Base-by-base conservation (phyloP, 2,888 invertebrate species). In the Nomada goodeniana region DNA sequence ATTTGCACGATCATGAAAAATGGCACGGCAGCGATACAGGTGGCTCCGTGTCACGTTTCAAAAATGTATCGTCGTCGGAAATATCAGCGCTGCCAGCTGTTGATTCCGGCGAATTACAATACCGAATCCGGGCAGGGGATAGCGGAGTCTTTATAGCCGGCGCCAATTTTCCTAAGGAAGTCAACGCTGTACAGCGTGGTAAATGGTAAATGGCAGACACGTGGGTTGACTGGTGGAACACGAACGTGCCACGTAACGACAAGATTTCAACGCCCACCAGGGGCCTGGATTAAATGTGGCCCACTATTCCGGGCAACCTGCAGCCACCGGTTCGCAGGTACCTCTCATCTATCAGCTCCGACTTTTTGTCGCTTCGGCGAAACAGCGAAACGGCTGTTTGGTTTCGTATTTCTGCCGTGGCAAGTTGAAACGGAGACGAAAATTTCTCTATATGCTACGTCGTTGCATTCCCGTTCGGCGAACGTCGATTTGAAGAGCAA, bases 191-290 rank as follows among this genome's bases (percentile, higher is more conserved):
- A 36, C 36, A 15, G 15, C 47, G 47, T 42, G 73, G 76, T 78
- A 83, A 83, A 82, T 71, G 82, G 79, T 71, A 79, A 81, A 81
- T 79, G 78, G 74, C 60, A 36, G 42, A 65, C 71, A 79, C 82
- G 82, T 79, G 75, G 82, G 79, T 55, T 47, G 82, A 81, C 79
- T 55, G 44, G 82, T 26, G 81, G 70, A 77, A 78, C 77, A 59
- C 59, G 82, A 80, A 76, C 64, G 80, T 72, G 71, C 59, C 83
- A 60, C 83, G 82, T 76, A 79, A 79, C 83, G 83, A 79, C 79
- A 64, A 75, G 72, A 83, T 82, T 53, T 65, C 71, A 60, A 83
- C 82, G 83, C 75, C 83, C 82, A 83, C 75, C 36, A 60, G 47
- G 47, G 29, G 64, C 57, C 65, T 55, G 70, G 69, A 80, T 79